Evolutionary conservation across 2,797 vertebrate species (phyloP).

Genomic region (Labroides dimidiatus): DNA sequence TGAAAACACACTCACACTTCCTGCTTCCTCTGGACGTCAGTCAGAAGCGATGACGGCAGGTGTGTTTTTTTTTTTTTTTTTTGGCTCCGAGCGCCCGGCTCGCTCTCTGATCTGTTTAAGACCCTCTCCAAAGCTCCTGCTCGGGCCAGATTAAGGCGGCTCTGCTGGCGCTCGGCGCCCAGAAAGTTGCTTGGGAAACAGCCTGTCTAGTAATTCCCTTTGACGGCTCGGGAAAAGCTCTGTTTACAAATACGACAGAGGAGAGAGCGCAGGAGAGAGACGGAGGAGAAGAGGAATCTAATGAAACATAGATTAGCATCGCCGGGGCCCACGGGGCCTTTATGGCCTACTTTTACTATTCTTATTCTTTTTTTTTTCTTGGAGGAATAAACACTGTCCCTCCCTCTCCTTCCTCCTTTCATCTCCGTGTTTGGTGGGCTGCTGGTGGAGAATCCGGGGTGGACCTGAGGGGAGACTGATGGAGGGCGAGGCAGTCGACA

Average conservation of each 20-base stretch:
- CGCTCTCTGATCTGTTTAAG: constrained; percentile 77
- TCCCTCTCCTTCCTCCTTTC: constrained; percentile 63
- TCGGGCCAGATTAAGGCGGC: constrained; percentile 71
- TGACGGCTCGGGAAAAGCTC: constrained; percentile 74
- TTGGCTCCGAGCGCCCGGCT: constrained; percentile 57
- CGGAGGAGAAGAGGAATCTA: constrained; percentile 69
- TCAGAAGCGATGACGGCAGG: constrained; percentile 58
- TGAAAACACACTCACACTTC: background rate
- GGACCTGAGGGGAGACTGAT: constrained; percentile 33
- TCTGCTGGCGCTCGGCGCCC: constrained; percentile 37
- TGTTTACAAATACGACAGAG: constrained; percentile 83
- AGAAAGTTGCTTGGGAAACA: constrained; percentile 67
- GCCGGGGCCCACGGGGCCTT: constrained; percentile 73
- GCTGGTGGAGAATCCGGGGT: constrained; percentile 42
- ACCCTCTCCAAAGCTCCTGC: constrained; percentile 66
- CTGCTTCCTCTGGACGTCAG: constrained; percentile 39
- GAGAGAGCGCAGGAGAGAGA: constrained; percentile 52
- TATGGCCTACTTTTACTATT: constrained; percentile 84
- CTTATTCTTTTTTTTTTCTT: constrained; percentile 49
- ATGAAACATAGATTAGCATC: constrained; percentile 87
- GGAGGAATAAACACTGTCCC: constrained; percentile 67
- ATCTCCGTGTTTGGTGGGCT: constrained; percentile 57
- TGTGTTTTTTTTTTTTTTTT: too few species aligned
- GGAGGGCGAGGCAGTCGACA: constrained; percentile 49
- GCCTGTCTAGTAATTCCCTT: constrained; percentile 77